phyloP scores from a whole-genome alignment of 2,888 invertebrate species.

The Oligia fasciuncula region DNA sequence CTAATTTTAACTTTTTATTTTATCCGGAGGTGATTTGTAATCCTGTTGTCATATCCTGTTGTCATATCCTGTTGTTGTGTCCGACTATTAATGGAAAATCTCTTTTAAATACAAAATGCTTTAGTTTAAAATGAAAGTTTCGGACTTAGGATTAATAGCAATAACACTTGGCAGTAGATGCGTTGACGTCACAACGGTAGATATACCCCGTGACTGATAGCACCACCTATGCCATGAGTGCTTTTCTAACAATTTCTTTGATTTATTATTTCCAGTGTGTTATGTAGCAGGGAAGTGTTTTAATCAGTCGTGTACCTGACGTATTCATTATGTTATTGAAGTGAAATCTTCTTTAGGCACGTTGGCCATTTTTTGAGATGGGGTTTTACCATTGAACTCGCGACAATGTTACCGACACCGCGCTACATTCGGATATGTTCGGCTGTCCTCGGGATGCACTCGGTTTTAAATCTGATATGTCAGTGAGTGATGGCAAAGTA shows the following conservation, averaged over 20 bases:
- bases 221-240: conserved; percentile 22
- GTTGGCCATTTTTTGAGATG: too few relatives aligned
- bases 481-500: too few relatives aligned
- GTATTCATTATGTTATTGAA: neutral
- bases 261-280: conserved; percentile 40
- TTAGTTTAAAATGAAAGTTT: neutral
- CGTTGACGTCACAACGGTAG: conserved; percentile 36
- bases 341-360: too few relatives aligned
- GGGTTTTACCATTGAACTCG: too few relatives aligned
- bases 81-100: neutral
- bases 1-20: neutral
- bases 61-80: too few relatives aligned
- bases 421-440: too few relatives aligned
- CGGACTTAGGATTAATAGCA: neutral
- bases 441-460: too few relatives aligned
- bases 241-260: neutral
- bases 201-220: conserved; percentile 31
- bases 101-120: neutral
- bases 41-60: too few relatives aligned
- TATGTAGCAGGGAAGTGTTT: neutral
- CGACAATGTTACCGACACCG: too few relatives aligned
- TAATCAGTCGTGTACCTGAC: neutral
- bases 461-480: too few relatives aligned
- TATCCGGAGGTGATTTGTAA: too few relatives aligned
- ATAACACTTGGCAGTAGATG: conserved; percentile 40